phyloP scores from a whole-genome alignment of 2,113 vertebrate species.

The Neodon shergylaensis region DNA sequence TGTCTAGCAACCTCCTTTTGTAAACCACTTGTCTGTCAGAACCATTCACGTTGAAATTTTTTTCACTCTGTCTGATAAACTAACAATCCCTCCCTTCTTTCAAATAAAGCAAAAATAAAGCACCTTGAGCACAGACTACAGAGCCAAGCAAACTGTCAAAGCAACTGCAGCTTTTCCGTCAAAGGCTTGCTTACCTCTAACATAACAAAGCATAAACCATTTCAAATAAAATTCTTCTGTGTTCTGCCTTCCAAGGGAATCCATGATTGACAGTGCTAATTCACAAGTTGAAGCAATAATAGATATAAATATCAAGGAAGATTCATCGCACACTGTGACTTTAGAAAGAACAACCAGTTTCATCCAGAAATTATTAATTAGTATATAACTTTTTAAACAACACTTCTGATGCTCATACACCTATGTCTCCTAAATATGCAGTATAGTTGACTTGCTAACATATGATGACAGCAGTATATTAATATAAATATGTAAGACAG shows the following conservation, averaged over 20 bases:
- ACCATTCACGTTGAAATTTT: not conserved
- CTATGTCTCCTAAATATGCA: not conserved
- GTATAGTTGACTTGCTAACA: not conserved
- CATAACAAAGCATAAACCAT: conserved; percentile 31
- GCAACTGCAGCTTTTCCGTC: conserved; percentile 16
- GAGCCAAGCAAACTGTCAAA: conserved; percentile 51
- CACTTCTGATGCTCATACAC: not conserved
- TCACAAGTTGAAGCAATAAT: not conserved
- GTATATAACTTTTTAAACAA: not conserved
- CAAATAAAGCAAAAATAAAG: not conserved
- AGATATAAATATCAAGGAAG: not conserved
- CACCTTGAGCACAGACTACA: conserved; percentile 17
- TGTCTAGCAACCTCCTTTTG: not conserved
- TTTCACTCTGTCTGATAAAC: conserved; percentile 17
- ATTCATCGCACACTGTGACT: not conserved
- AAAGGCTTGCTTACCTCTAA: conserved; percentile 27
- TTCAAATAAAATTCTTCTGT: conserved; percentile 11
- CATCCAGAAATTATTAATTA: conserved; percentile 29
- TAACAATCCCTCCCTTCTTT: not conserved
- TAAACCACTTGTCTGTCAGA: conserved; percentile 46
- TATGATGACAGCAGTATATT: not conserved
- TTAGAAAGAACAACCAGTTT: not conserved
- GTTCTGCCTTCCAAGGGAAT: not conserved
- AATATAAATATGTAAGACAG: not conserved
- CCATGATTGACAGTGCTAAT: not conserved